Evolutionary conservation across 2,113 vertebrate genomes (phyloP).

Genomic region (Aegypius monachus): DNA sequence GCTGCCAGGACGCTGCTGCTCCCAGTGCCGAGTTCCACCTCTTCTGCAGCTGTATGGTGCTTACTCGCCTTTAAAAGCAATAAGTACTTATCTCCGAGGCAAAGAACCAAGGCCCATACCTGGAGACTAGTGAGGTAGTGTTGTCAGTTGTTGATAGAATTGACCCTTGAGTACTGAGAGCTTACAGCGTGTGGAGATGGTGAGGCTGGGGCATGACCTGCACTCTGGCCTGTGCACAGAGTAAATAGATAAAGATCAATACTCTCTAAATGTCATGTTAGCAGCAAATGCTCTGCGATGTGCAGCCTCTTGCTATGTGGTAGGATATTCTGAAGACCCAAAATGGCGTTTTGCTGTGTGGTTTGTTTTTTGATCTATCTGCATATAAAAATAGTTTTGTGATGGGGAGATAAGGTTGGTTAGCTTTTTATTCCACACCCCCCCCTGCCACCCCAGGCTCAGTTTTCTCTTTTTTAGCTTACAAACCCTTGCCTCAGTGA

Average conservation of each 20-base stretch:
- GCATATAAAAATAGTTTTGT: background rate
- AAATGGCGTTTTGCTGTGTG: background rate
- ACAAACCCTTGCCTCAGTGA: background rate
- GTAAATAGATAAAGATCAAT: background rate
- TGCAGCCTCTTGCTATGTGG: background rate
- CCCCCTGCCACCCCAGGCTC: accelerated
- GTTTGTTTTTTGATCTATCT: background rate
- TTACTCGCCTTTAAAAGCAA: background rate
- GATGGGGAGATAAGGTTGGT: background rate
- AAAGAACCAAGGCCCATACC: background rate
- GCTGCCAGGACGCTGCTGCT: background rate
- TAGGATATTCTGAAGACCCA: background rate
- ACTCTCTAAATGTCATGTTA: background rate
- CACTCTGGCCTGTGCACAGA: background rate
- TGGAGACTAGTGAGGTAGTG: accelerated
- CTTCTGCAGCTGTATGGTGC: accelerated
- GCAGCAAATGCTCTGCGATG: background rate
- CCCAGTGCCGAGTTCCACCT: accelerated
- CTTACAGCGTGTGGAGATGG: accelerated
- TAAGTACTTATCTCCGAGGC: accelerated
- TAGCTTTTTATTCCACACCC: background rate
- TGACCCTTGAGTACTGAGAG: background rate
- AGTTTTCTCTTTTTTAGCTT: background rate
- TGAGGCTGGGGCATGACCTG: background rate
- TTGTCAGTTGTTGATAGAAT: background rate